Evolutionary conservation across 2,113 vertebrate species (phyloP).

Genomic region (Scytalopus superciliaris): DNA sequence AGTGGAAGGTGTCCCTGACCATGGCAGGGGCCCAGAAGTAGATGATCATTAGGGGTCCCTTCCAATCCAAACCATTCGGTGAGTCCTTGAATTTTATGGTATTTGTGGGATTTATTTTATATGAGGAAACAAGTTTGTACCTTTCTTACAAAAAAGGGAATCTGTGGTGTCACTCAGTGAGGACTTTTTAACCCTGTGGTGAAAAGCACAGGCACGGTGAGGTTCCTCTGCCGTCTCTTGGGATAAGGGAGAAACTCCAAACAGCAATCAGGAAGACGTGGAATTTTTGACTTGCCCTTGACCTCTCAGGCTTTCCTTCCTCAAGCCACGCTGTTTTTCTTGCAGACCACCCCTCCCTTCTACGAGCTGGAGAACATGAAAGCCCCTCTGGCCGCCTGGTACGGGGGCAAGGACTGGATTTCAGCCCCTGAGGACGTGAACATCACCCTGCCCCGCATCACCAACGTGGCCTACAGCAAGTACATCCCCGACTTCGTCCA

Average conservation of each 20-base stretch:
- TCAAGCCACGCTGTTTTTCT: neutral
- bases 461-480: conserved; percentile 71
- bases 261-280: neutral
- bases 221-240: neutral
- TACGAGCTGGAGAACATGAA: conserved; percentile 78
- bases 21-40: no score
- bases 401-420: conserved; percentile 76
- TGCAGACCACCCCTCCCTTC: conserved; percentile 63
- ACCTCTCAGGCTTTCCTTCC: neutral
- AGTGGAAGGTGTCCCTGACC: neutral
- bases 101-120: neutral
- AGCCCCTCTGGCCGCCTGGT: conserved; percentile 71
- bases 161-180: neutral
- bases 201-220: neutral
- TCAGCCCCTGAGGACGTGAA: conserved; percentile 65
- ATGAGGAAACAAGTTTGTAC: neutral
- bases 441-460: conserved; percentile 58
- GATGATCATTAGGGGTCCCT: neutral
- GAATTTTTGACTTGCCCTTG: neutral
- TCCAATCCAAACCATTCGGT: neutral
- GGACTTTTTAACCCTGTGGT: neutral
- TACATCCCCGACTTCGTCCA: conserved; percentile 76
- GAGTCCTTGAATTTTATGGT: neutral
- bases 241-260: neutral
- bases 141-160: neutral